These are phyloP conservation scores for Neria commutata DNA, from an alignment of 2,888 invertebrate species.

Conservation along the genomic window DNA sequence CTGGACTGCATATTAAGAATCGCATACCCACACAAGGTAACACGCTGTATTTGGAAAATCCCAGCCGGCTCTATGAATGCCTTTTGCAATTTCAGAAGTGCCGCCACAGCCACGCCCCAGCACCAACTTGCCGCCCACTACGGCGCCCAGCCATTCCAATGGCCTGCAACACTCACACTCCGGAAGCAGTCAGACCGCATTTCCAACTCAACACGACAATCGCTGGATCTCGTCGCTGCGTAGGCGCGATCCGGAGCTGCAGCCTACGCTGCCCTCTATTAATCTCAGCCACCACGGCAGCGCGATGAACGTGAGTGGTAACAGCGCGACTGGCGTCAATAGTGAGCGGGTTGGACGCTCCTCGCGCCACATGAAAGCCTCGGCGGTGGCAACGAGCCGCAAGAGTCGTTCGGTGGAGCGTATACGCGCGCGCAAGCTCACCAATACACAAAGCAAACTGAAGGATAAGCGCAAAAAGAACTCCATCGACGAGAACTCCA, in stretches of 20 bases:
- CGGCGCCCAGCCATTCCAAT: conserved; percentile 26
- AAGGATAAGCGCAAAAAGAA: conserved; percentile 59
- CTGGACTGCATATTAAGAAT: conserved; percentile 47
- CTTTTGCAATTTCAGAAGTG: conserved; percentile 55
- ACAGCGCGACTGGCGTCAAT: conserved; percentile 48
- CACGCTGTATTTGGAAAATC: conserved; percentile 15
- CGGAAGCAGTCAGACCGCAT: conserved; percentile 38
- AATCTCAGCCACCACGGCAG: conserved; percentile 60
- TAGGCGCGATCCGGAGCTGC: conserved; percentile 70
- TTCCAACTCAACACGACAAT: conserved; percentile 64
- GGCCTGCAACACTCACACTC: conserved; percentile 6
- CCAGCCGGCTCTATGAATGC: neutral
- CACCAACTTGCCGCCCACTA: conserved; percentile 37
- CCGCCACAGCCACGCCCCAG: conserved; percentile 60
- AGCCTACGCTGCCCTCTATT: conserved; percentile 71
- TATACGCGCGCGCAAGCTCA: conserved; percentile 61
- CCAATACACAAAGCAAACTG: conserved; percentile 59
- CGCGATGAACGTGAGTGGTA: conserved; percentile 62
- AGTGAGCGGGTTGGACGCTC: conserved; percentile 38
- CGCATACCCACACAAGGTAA: conserved; percentile 62
- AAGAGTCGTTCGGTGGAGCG: conserved; percentile 61
- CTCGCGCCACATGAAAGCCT: conserved; percentile 48
- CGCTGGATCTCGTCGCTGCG: conserved; percentile 74
- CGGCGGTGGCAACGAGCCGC: conserved; percentile 54
- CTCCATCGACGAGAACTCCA: conserved; percentile 62